These are phyloP conservation scores for Vulpes lagopus DNA, from an alignment of 2,113 vertebrate genomes.

Conservation along the genomic window DNA sequence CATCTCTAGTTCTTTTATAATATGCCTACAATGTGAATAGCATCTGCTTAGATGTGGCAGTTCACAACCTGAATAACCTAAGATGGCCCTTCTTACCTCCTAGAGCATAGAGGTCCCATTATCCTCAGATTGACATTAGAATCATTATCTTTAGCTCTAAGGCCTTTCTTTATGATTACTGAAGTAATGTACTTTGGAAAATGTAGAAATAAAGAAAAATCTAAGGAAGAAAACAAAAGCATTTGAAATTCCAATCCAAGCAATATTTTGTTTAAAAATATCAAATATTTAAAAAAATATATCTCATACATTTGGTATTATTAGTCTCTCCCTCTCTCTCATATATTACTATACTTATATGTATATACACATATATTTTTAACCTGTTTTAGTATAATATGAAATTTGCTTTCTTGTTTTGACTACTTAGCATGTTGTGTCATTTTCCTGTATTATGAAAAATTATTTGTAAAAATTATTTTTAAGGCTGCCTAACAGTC, in stretches of 20 bases:
- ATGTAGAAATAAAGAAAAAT: neutral
- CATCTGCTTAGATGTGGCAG: neutral
- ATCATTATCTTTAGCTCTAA: constrained; percentile 19
- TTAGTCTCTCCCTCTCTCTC: neutral
- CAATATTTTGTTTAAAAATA: constrained; percentile 35
- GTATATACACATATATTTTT: neutral
- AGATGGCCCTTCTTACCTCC: neutral
- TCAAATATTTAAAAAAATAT: neutral
- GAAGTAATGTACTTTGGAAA: constrained; percentile 48
- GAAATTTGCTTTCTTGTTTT: neutral
- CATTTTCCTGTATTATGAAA: constrained; percentile 38
- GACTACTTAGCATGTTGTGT: neutral
- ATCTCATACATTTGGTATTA: neutral
- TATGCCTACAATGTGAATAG: neutral
- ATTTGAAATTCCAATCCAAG: neutral
- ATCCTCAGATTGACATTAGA: neutral
- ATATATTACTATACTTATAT: neutral
- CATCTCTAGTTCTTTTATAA: neutral
- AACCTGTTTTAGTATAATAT: constrained; percentile 7
- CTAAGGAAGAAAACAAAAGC: constrained; percentile 34
- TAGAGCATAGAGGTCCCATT: neutral
- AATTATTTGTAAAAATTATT: constrained; percentile 15
- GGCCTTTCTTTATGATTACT: constrained; percentile 21
- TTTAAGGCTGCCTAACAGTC: neutral
- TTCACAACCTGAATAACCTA: neutral